These are phyloP conservation scores for Sminthurides bifidus DNA, from an alignment of 1,140 invertebrate genomes.

Conservation along the genomic window DNA sequence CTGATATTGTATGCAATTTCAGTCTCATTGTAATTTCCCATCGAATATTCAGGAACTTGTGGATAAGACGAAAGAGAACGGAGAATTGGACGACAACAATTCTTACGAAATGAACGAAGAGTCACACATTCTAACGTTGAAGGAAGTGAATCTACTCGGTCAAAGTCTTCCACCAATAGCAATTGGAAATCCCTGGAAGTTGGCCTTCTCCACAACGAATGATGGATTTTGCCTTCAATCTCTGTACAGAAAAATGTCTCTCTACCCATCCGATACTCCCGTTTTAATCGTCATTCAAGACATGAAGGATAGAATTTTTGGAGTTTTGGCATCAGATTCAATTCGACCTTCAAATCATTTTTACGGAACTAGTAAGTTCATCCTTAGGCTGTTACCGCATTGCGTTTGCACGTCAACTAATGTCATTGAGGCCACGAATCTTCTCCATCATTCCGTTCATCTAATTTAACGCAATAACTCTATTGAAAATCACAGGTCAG, in stretches of 20 bases:
- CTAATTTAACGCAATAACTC: background rate
- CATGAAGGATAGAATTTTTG: constrained; percentile 73
- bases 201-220: constrained; percentile 88
- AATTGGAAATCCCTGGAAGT: constrained; percentile 83
- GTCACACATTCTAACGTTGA: constrained; percentile 77
- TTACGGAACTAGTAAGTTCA: constrained; percentile 53
- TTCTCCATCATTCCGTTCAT: background rate
- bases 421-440: background rate
- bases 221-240: constrained; percentile 95
- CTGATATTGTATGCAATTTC: no score
- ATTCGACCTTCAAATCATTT: constrained; percentile 88
- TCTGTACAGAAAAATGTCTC: constrained; percentile 82
- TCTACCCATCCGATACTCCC: constrained; percentile 65
- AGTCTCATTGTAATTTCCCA: no score
- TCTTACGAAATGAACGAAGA: constrained; percentile 66
- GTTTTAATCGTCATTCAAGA: constrained; percentile 84
- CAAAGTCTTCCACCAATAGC: constrained; percentile 80
- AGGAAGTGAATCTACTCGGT: constrained; percentile 71
- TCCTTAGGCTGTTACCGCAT: background rate
- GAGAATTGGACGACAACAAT: background rate
- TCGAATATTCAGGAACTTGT: no score
- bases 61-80: background rate
- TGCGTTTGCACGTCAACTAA: background rate
- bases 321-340: constrained; percentile 80
- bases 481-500: constrained; percentile 59